These are phyloP conservation scores for Carassius gibelio DNA, from an alignment of 2,113 vertebrate species.

Conservation along the genomic window DNA sequence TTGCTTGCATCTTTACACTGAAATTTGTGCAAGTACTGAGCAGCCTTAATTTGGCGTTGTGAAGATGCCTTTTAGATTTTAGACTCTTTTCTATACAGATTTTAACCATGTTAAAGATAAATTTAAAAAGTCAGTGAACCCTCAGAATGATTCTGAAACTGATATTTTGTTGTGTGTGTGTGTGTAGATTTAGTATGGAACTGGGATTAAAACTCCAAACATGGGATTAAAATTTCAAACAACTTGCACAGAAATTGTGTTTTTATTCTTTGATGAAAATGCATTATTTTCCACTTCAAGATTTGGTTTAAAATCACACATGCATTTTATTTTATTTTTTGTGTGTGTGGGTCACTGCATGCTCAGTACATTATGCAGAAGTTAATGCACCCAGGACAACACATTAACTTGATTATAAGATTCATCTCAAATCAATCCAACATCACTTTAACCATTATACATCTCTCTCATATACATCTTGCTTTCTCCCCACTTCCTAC, in stretches of 20 bases:
- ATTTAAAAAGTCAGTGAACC: too few species aligned
- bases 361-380: slow-evolving; percentile 14
- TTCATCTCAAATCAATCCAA: slow-evolving; percentile 63
- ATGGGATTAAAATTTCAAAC: neutral
- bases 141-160: too few species aligned
- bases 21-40: too few species aligned
- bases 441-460: slow-evolving; percentile 59
- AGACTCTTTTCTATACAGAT: too few species aligned
- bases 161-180: too few species aligned
- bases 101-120: too few species aligned
- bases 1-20: too few species aligned
- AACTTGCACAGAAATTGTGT: neutral
- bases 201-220: neutral
- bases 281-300: neutral
- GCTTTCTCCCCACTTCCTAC: slow-evolving; percentile 38
- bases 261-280: neutral
- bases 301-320: neutral
- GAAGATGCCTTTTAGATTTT: too few species aligned
- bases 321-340: neutral
- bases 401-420: slow-evolving; percentile 51
- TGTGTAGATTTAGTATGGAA: neutral
- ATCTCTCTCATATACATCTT: neutral
- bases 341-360: neutral
- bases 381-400: neutral
- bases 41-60: too few species aligned